phyloP scores from a whole-genome alignment of 2,113 vertebrate species.

The Hippoglossus stenolepis region DNA sequence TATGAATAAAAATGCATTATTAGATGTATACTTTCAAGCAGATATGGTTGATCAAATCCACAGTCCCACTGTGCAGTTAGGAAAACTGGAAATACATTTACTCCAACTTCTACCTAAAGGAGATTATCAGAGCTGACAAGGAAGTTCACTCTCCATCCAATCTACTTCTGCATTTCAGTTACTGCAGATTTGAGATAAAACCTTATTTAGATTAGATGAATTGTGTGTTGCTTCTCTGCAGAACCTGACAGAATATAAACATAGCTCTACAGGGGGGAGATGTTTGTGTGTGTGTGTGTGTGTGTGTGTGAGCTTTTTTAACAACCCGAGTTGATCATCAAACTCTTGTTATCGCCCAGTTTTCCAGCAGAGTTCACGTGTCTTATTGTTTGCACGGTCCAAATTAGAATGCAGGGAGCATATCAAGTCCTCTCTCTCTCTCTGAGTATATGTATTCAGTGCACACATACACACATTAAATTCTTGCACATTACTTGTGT shows the following conservation, averaged over 20 bases:
- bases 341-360: constrained; percentile 24
- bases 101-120: constrained; percentile 24
- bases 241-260: constrained; percentile 51
- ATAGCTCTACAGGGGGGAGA: constrained; percentile 14
- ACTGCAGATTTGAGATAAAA: constrained; percentile 42
- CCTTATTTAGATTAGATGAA: constrained; percentile 45
- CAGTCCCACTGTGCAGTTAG: not conserved
- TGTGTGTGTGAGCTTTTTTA: constrained; percentile 10
- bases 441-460: constrained; percentile 4
- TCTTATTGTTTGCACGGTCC: constrained; percentile 16
- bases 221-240: constrained; percentile 28
- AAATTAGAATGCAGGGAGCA: constrained; percentile 23
- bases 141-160: constrained; percentile 36
- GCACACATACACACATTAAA: constrained; percentile 2
- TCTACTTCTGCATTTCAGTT: constrained; percentile 22
- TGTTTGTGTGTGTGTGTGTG: not conserved
- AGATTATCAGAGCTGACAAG: constrained; percentile 51
- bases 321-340: constrained; percentile 36
- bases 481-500: constrained; percentile 13
- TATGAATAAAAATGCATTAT: not conserved
- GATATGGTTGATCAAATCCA: not conserved
- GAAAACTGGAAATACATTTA: constrained; percentile 26
- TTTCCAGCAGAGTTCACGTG: constrained; percentile 20
- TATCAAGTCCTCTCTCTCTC: constrained; percentile 13
- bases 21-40: not conserved